Percentiles rank a stretch among this genome's conserved stretches.
These are phyloP conservation scores for Mastomys coucha DNA, from an alignment of 2,113 vertebrate genomes.

Conservation along the genomic window DNA sequence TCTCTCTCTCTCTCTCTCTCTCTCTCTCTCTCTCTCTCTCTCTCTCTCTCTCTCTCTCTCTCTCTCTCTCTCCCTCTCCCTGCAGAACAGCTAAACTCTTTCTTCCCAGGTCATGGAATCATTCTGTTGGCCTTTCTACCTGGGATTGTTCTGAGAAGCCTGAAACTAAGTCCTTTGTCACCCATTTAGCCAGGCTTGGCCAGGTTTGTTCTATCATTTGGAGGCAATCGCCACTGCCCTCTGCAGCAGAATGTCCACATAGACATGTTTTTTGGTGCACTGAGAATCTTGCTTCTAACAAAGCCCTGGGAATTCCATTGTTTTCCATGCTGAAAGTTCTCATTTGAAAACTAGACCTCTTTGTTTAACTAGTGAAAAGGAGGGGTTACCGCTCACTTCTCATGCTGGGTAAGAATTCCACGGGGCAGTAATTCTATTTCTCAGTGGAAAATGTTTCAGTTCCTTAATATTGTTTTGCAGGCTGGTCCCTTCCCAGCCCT, in stretches of 20 bases:
- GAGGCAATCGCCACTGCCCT: background rate
- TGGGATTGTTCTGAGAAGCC: constrained; percentile 27
- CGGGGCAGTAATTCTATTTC: constrained; percentile 75
- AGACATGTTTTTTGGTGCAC: constrained; percentile 52
- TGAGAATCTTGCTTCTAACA: constrained; percentile 56
- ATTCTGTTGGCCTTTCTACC: constrained; percentile 29
- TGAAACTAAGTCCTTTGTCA: background rate
- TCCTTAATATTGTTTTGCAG: constrained; percentile 79
- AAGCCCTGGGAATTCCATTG: constrained; percentile 72
- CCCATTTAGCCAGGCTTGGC: background rate
- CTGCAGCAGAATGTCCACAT: background rate
- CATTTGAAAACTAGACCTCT: constrained; percentile 82
- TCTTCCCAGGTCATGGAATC: constrained; percentile 14
- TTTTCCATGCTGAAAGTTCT: constrained; percentile 79
- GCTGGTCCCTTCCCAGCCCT: constrained; percentile 69
- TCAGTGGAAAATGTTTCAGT: constrained; percentile 79
- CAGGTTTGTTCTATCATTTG: background rate
- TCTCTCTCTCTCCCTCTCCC: background rate
- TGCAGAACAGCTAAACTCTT: background rate
- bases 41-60: too few species aligned
- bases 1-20: too few species aligned
- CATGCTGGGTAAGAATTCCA: constrained; percentile 78
- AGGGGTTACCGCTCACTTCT: constrained; percentile 64
- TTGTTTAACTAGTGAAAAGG: constrained; percentile 83
- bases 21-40: too few species aligned